phyloP scores from a whole-genome alignment of 2,113 vertebrate species.

The Cairina moschata region DNA sequence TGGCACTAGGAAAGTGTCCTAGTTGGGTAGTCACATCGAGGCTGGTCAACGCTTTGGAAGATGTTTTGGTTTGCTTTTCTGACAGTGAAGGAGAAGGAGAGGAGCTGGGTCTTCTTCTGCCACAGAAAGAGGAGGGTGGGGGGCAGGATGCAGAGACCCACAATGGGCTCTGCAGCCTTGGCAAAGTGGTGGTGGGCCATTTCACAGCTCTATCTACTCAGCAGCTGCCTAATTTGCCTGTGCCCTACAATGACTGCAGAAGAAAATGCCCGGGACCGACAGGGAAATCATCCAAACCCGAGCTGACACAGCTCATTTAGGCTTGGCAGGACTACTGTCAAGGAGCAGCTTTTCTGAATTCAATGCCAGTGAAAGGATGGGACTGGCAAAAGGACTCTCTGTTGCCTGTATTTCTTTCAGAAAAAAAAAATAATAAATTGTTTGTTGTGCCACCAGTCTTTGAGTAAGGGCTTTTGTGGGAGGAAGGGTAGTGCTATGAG shows the following conservation, averaged over 20 bases:
- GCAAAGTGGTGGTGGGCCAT: not conserved
- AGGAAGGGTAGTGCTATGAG: not conserved
- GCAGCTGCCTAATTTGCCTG: constrained; percentile 2
- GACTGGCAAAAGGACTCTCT: not conserved
- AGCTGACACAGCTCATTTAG: constrained; percentile 42
- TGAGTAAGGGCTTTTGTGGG: not conserved
- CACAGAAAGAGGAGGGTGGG: not conserved
- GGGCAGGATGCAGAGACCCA: not conserved
- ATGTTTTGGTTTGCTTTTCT: not conserved
- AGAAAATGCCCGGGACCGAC: not conserved
- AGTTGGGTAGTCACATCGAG: not conserved
- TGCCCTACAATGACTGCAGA: not conserved
- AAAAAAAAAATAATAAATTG: not conserved
- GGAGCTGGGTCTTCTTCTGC: not conserved
- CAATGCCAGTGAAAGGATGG: not conserved
- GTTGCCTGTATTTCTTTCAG: not conserved
- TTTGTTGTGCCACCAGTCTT: not conserved
- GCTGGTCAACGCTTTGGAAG: not conserved
- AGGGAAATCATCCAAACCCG: not conserved
- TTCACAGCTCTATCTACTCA: not conserved
- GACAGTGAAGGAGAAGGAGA: not conserved
- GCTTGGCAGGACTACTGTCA: constrained; percentile 11
- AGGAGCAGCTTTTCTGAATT: not conserved
- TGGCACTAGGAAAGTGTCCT: not conserved
- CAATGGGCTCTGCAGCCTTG: not conserved